Evolutionary conservation across 1,140 invertebrate genomes (phyloP), one percentile per base, ranked within the genome.

Genomic region (Orussus abietinus): DNA sequence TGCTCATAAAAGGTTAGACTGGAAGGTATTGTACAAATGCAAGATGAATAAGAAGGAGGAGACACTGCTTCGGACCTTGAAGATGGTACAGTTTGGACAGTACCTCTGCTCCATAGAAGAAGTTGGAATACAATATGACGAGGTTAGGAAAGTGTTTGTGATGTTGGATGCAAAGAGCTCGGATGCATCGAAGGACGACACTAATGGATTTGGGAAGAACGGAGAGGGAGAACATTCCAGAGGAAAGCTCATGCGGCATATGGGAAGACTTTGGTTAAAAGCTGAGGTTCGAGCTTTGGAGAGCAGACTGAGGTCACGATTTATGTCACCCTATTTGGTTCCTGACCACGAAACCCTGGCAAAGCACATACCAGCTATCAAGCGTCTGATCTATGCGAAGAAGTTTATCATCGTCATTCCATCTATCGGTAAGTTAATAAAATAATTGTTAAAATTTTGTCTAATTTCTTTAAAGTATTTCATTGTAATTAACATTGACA

Each of bases 351-450:
- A 84, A 43, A 80, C 80, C 13, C 74, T 90, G 11, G 82, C 82
- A 36, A 78, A 83, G 42, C 80, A 85, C 57, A 82, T 85, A 37
- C 76, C 80, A 15, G 75, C 84, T 26, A 79, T 94, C 12, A 91
- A 89, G 58, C 84, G 88, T 49, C 69, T 96, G 20, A 80, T 90
- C 4, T 75, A 77, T 52, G 77, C 82, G 1, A 83, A 82, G 40
- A 83, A 85, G 54, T 88, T 90, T 58, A 83, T 92, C 40, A 75
- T 92, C 18, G 74, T 92, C 13, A 82, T 92, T 47, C 89, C 90
- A 3, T 77, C 81, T 54, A 78, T 83, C 59, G 88, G 88, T 90
- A 58, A 76, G 77, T 73, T 42, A 19, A 31, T 38, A 34, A 6
- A 32, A 31, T 36, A 44, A 25, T 46, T 36, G 13, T 46, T 31